Evolutionary conservation across 2,113 vertebrate species (phyloP), one percentile per base, ranked within the genome.

Genomic region (Bolborhynchus lineola): DNA sequence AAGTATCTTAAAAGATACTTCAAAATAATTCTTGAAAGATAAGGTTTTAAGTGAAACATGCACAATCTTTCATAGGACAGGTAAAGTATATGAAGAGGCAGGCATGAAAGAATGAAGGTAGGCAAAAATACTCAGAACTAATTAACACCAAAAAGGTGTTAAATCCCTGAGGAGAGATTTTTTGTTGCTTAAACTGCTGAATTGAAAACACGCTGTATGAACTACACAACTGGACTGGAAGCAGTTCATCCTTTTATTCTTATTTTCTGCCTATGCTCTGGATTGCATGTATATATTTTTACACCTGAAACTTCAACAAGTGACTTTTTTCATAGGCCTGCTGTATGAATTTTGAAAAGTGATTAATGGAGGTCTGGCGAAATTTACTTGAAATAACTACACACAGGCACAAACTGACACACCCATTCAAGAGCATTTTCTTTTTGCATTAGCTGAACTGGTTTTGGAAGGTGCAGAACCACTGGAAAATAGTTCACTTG

Each of bases 281-380:
- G 63, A 63, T 44, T 71, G 39, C 67, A 67, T 85, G 39, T 31
- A 82, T 78, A 69, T 69, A 47, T 77, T 87, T 90, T 78, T 75
- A 41, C 25, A 74, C 28, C 25, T 68, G 62, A 82, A 90, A 68
- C 17, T 44, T 62, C 37, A 53, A 62, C 9, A 82, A 83, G 16
- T 37, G 15, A 75, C 64, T 57, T 69, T 50, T 55, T 81, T 87
- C 25, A 64, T 33, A 87, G 29, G 52, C 28, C 31, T 67, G 39
- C 35, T 81, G 10, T 67, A 82, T 53, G 74, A 82, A 75, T 90
- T 93, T 87, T 85, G 50, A 92, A 70, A 84, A 46, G 37, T 84
- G 20, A 24, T 62, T 93, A 93, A 47, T 41, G 41, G 55, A 77
- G 7, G 12, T 63, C 65, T 84, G 69, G 37, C 74, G 60, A 85